Evolutionary conservation across 2,113 vertebrate species (phyloP).

Genomic region (Hyperopisus bebe): DNA sequence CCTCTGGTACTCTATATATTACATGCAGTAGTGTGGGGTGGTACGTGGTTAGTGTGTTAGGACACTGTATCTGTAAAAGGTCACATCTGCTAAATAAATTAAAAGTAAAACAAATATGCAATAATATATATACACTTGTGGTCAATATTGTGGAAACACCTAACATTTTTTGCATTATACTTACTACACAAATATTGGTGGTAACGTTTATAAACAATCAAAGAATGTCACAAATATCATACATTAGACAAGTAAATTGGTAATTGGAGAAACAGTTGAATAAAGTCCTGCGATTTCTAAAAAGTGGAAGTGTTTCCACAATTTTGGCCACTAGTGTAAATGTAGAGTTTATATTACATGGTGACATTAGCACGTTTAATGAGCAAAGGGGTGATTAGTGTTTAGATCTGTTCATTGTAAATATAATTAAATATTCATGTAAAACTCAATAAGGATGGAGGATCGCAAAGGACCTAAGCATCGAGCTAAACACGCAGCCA

Average conservation of each 20-base stretch:
- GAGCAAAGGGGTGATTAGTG: background rate
- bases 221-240: too few species aligned
- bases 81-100: background rate
- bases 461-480: background rate
- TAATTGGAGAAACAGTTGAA: background rate
- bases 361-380: background rate
- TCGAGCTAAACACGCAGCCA: background rate
- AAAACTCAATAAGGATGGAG: background rate
- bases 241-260: too few species aligned
- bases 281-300: background rate
- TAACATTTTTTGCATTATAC: too few species aligned
- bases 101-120: too few species aligned
- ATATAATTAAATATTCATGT: background rate
- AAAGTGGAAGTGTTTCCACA: background rate
- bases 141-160: too few species aligned
- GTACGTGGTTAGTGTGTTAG: background rate
- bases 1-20: background rate
- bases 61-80: background rate
- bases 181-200: too few species aligned
- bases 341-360: background rate
- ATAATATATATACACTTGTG: too few species aligned
- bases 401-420: background rate
- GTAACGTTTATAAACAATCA: too few species aligned
- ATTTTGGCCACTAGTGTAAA: background rate
- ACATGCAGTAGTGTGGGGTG: background rate